Evolutionary conservation across 2,797 vertebrate genomes (phyloP), one percentile per base, ranked within the genome.

Genomic region (Anguilla megastoma): DNA sequence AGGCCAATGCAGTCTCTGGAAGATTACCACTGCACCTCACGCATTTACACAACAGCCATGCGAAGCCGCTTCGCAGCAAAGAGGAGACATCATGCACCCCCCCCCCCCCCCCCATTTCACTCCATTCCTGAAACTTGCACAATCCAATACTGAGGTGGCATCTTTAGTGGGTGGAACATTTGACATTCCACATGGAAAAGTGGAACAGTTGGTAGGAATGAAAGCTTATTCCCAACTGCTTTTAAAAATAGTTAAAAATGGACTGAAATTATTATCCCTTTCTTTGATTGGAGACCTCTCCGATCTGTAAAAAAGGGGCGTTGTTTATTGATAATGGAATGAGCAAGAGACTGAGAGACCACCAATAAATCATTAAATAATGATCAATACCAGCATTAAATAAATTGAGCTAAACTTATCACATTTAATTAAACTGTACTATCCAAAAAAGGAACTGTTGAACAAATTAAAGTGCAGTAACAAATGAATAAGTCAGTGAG

Each of bases 291-390:
- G 74, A 16, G 74, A 82, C 45, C 41, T 82, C n/a, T 50, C 41
- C 50, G 45, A 50, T 24, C 79, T 48, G 79, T 48, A 24, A 24
- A 9, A 21, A 82, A 21, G 41, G 24, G 76, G 76, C 14, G 8
- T 16, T 80, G 76, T 14, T 36, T 45, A 80, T 7, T 24, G 79
- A 50, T 24, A 82, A 50, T 82, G 79, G 41, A 82, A 48, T 48
- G 79, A 48, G 76, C 36, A 36, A 41, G 76, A 82, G 79, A 18
- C 79, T 24, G 3, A 9, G 24, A 50, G 41, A 45, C 79, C 79
- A 48, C 41, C 41, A 50, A 82, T 82, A 82, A 82, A 82, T 82
- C 79, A 82, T 82, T 82, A 82, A 82, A 82, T 82, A 82, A 82
- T 82, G 41, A 82, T 82, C 45, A 82, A 82, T 82, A 50, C 45